Percentiles rank a stretch among this genome's conserved stretches.
Conservation (phyloP, 2,113 vertebrate species). For the Nibea coibor region DNA sequence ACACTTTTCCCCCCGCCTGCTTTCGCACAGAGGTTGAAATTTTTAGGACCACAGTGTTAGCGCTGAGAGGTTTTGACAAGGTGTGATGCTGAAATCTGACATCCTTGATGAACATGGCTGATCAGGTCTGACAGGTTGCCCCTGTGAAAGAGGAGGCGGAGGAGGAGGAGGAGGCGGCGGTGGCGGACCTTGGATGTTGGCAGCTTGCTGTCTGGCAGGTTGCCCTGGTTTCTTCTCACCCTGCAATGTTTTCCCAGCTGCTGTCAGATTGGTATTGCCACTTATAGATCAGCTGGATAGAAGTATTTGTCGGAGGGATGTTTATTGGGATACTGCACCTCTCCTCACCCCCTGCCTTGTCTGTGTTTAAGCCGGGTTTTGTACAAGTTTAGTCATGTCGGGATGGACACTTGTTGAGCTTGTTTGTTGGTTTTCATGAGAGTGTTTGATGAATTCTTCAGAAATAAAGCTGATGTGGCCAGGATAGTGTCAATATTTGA, state of each 20-base stretch:
- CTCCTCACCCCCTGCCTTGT: not conserved
- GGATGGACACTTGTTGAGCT: slow-evolving; percentile 41
- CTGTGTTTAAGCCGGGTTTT: not conserved
- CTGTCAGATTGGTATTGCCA: slow-evolving; percentile 36
- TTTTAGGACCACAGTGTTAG: not conserved
- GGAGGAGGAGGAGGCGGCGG: not conserved
- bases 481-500: not conserved
- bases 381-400: not conserved
- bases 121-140: slow-evolving; percentile 71
- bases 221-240: slow-evolving; percentile 19
- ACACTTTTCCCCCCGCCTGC: not conserved
- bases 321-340: slow-evolving; percentile 12
- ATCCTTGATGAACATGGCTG: slow-evolving; percentile 40
- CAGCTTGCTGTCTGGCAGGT: slow-evolving; percentile 44
- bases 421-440: not conserved
- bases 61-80: slow-evolving; percentile 16
- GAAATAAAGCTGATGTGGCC: not conserved
- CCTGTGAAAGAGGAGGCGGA: slow-evolving; percentile 6
- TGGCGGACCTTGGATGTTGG: slow-evolving; percentile 9
- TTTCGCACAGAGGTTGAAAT: not conserved
- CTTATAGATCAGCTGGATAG: slow-evolving; percentile 21
- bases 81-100: slow-evolving; percentile 46
- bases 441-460: not conserved
- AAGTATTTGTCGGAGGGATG: slow-evolving; percentile 9
- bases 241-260: slow-evolving; percentile 34